A percentile compares a stretch with the other conserved stretches of the same genome.
These are phyloP conservation scores for human (Homo sapiens) DNA, from an alignment of 2,113 vertebrate genomes.

Conservation along the genomic window GRCh38 chr21:43177501-43178000, in stretches of 20 bases:
- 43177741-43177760: too few species aligned
- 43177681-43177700: neutral
- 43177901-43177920: neutral
- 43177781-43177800: rapidly evolving
- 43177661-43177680: neutral
- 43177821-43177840: neutral
- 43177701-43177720: neutral
- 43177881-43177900: rapidly evolving
- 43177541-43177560: rapidly evolving
- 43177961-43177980: neutral
- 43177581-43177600: neutral
- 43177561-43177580: neutral
- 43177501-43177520: neutral
- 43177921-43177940: neutral
- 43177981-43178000: too few species aligned
- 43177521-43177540: rapidly evolving
- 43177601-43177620: rapidly evolving
- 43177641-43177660: neutral
- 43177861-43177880: neutral
- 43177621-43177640: too few species aligned
- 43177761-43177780: neutral
- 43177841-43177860: neutral
- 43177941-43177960: neutral
- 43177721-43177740: neutral
- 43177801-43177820: too few species aligned